Conservation (phyloP, 2,113 vertebrate species). For the Crotophaga sulcirostris region DNA sequence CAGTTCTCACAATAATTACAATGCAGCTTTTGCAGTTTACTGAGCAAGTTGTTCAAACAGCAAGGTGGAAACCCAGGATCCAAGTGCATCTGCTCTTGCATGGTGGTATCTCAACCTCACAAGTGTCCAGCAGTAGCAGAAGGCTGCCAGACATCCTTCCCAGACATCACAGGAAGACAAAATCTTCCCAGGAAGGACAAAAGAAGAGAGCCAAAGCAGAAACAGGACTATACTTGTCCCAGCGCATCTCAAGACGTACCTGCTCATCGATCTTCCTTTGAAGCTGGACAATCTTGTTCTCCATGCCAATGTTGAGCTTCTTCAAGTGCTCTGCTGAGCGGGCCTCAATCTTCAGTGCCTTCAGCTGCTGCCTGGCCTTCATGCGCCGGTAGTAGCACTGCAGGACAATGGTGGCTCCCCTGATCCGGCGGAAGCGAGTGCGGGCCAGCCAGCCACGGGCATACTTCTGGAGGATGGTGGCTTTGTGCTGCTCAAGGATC, state of each 20-base stretch:
- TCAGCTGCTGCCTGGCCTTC: conserved; percentile 80
- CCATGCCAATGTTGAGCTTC: conserved; percentile 94
- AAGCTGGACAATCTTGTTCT: conserved; percentile 96
- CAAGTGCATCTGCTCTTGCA: background rate
- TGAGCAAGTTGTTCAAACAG: background rate
- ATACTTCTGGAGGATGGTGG: conserved; percentile 84
- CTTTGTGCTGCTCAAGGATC: conserved; percentile 89
- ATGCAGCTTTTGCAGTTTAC: background rate
- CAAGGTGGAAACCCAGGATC: background rate
- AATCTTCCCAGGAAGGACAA: background rate
- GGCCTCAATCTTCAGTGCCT: conserved; percentile 89
- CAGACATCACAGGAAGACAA: rapidly evolving
- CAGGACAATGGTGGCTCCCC: conserved; percentile 80
- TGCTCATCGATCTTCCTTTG: conserved; percentile 94
- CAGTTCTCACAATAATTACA: background rate
- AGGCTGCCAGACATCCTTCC: background rate
- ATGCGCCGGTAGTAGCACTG: conserved; percentile 86
- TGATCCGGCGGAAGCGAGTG: conserved; percentile 61
- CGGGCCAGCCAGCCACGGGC: conserved; percentile 85
- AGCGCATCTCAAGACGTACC: conserved; percentile 60
- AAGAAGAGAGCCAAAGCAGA: background rate
- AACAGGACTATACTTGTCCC: rapidly evolving
- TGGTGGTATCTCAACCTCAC: too few relatives aligned
- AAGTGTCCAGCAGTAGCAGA: background rate
- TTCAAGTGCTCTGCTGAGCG: conserved; percentile 87